A percentile compares a stretch with the other conserved stretches of the same genome.
Conservation (phyloP, 2,888 invertebrate genomes). For the Masnerella sp. region DNA sequence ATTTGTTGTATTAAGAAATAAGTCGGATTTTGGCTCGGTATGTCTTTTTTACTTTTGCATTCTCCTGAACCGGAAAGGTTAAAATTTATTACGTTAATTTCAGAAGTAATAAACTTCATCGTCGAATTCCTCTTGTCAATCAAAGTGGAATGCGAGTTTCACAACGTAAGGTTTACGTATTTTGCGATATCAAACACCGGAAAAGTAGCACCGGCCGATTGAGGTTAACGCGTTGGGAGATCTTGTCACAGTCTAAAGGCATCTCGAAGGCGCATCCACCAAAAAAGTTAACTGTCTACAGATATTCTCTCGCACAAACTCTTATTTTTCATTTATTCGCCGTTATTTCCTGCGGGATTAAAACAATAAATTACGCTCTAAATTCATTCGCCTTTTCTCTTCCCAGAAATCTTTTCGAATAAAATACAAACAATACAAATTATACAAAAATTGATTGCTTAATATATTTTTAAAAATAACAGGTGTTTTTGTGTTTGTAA, state of each 20-base stretch:
- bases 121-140: conserved; percentile 32
- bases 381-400: no score
- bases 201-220: conserved; percentile 46
- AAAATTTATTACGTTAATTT: conserved; percentile 20
- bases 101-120: conserved; percentile 21
- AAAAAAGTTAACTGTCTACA: conserved; percentile 21
- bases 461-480: no score
- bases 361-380: background rate
- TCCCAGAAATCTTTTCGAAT: no score
- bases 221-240: conserved; percentile 51
- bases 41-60: background rate
- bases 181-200: conserved; percentile 46
- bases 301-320: conserved; percentile 2
- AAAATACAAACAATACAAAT: no score
- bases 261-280: conserved; percentile 15
- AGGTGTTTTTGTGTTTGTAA: no score
- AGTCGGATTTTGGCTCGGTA: background rate
- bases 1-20: no score
- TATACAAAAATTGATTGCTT: no score
- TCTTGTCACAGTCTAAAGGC: conserved; percentile 39
- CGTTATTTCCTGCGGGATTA: no score
- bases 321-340: background rate
- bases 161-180: conserved; percentile 27
- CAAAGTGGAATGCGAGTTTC: conserved; percentile 35
- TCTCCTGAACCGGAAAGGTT: background rate